Evolutionary conservation across 2,797 vertebrate genomes (phyloP).

Genomic region (Halcyon chelicuti): DNA sequence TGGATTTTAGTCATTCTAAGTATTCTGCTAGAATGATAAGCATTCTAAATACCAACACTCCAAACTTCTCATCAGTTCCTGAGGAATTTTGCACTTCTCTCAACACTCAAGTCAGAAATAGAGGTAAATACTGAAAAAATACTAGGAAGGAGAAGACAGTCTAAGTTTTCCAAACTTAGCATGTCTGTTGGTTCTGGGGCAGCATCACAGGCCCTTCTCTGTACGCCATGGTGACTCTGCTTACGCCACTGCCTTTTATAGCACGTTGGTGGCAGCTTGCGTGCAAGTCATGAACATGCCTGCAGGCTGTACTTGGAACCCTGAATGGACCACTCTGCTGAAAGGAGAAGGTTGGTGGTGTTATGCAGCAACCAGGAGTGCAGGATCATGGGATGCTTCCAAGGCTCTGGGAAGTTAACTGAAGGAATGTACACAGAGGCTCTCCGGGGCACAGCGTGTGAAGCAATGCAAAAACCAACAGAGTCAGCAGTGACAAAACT

Average conservation of each 20-base stretch:
- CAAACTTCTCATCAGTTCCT: not conserved
- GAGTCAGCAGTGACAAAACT: not conserved
- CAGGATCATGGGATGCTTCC: not conserved
- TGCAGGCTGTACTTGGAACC: not conserved
- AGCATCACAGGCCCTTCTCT: not conserved
- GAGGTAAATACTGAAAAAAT: not conserved
- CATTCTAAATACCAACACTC: not conserved
- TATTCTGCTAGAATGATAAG: not conserved
- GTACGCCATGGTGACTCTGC: not conserved
- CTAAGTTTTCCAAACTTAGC: not conserved
- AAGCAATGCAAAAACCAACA: not conserved
- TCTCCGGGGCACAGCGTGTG: not conserved
- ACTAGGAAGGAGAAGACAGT: not conserved
- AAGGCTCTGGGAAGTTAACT: not conserved
- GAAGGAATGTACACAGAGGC: accelerated
- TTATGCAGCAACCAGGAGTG: accelerated
- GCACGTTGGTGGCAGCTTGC: no score
- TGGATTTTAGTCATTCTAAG: not conserved
- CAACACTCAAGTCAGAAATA: not conserved
- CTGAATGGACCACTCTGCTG: not conserved
- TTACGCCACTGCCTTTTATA: not conserved
- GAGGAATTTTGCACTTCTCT: not conserved
- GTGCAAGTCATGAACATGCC: not conserved
- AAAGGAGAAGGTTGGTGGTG: not conserved
- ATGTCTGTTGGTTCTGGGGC: not conserved